A percentile compares a stretch with the other conserved stretches of the same genome.
Conservation (phyloP, 2,113 vertebrate genomes). For the Campylomormyrus tamandua region DNA sequence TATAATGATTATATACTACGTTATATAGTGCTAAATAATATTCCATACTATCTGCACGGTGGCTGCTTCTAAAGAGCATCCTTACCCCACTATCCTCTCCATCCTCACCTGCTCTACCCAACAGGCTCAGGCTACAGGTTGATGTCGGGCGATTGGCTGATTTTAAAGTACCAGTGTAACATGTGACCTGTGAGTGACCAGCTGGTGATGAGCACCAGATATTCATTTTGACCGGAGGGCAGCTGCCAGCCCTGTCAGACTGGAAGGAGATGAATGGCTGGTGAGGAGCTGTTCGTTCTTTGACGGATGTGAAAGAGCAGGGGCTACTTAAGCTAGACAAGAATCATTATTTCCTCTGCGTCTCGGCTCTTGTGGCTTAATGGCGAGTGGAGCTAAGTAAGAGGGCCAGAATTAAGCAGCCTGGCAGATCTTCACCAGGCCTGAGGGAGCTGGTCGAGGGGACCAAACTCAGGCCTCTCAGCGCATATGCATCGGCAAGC, state of each 20-base stretch:
- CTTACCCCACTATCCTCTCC: neutral
- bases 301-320: neutral
- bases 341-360: slow-evolving; percentile 1
- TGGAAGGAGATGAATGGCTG: neutral
- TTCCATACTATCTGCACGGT: neutral
- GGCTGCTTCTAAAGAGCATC: neutral
- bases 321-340: neutral
- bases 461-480: neutral
- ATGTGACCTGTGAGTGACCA: neutral
- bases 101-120: neutral
- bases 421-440: neutral
- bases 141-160: neutral
- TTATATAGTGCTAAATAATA: too few relatives aligned
- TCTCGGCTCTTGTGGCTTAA: neutral
- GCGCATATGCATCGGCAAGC: neutral
- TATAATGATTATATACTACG: too few relatives aligned
- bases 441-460: neutral
- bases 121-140: neutral
- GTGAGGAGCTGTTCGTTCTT: neutral
- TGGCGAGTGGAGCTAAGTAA: neutral
- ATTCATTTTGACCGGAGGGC: neutral
- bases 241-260: neutral
- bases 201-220: neutral
- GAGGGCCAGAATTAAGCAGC: neutral
- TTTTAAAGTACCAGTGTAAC: neutral